Evolutionary conservation across 2,113 vertebrate genomes (phyloP).

Genomic region (Neotragus pygmaeus): DNA sequence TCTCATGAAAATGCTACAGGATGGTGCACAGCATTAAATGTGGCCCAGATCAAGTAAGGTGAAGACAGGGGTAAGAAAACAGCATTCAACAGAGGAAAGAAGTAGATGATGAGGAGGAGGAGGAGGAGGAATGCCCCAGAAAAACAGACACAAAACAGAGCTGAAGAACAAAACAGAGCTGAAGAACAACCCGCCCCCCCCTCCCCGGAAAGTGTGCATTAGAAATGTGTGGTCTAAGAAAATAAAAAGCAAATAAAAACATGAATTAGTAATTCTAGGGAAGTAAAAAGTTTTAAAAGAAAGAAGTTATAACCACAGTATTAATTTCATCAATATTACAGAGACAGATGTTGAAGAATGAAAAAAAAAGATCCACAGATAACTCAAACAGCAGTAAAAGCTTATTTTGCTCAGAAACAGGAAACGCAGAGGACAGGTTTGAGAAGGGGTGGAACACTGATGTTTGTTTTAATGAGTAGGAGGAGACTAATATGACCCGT

Average conservation of each 20-base stretch:
- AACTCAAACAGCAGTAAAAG: background rate
- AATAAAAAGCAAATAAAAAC: background rate
- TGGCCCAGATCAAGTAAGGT: background rate
- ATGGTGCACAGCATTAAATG: background rate
- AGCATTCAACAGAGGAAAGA: background rate
- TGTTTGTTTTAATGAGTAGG: background rate
- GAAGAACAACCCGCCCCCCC: no score
- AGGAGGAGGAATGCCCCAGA: background rate
- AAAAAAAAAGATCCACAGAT: background rate
- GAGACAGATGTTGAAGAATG: background rate
- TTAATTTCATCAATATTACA: background rate
- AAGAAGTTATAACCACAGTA: background rate
- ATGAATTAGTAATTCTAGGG: background rate
- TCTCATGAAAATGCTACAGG: background rate
- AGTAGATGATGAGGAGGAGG: rapidly evolving
- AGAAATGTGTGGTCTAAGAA: background rate
- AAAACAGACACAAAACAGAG: background rate
- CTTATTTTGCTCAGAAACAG: background rate
- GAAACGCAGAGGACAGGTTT: background rate
- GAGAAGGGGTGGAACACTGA: background rate
- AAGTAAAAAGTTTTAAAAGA: background rate
- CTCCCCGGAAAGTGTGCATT: background rate
- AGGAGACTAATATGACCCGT: background rate
- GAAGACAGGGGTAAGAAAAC: background rate
- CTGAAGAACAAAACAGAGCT: background rate